Evolutionary conservation across 1,140 invertebrate genomes (phyloP).

Genomic region (Ditylenchus dipsaci): DNA sequence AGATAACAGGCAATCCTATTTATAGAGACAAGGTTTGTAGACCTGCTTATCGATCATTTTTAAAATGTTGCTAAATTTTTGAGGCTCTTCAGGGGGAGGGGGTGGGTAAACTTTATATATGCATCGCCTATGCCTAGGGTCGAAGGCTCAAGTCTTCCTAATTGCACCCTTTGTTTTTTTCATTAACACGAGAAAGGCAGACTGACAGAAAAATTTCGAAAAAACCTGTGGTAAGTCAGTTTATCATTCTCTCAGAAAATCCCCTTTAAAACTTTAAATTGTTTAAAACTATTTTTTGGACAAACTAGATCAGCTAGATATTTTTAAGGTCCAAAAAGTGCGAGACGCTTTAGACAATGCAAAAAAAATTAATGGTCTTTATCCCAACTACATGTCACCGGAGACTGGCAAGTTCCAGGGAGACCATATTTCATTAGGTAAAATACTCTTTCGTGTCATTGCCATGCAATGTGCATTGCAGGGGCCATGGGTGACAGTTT

Average conservation of each 20-base stretch:
- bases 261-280: not conserved
- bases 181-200: too few species aligned
- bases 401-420: slow-evolving; percentile 67
- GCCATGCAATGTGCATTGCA: slow-evolving; percentile 59
- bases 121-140: too few species aligned
- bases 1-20: slow-evolving; percentile 83
- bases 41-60: too few species aligned
- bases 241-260: not conserved
- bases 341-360: slow-evolving; percentile 75
- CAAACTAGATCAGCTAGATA: slow-evolving; percentile 92
- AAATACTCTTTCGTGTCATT: slow-evolving; percentile 73
- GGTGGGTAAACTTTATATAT: too few species aligned
- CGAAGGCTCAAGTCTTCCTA: too few species aligned
- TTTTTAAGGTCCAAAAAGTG: slow-evolving; percentile 70
- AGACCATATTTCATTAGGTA: slow-evolving; percentile 56
- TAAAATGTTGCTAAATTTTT: too few species aligned
- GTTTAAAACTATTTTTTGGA: slow-evolving; percentile 73
- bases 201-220: too few species aligned
- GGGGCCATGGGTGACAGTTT: slow-evolving; percentile 95
- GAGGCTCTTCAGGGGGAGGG: too few species aligned
- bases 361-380: slow-evolving; percentile 86
- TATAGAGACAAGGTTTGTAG: slow-evolving; percentile 70
- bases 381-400: slow-evolving; percentile 64
- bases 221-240: not conserved
- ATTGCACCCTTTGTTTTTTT: too few species aligned